Evolutionary conservation across 2,888 invertebrate species (phyloP), one percentile per base, ranked within the genome.

Genomic region (Platynereis dumerilii): DNA sequence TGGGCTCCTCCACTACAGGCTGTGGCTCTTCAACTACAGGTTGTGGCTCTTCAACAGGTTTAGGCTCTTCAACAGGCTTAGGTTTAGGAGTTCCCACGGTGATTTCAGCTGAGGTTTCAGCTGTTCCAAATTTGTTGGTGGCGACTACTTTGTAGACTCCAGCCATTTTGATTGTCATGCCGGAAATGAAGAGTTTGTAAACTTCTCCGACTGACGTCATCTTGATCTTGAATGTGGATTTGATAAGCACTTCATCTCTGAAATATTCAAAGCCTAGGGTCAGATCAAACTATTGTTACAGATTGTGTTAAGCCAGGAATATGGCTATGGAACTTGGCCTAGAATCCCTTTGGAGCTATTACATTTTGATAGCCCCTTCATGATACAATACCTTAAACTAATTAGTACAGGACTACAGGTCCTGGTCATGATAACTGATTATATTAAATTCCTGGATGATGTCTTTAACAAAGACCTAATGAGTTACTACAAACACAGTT

Each of bases 191-290:
- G 29, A 83, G 74, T 5, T 73, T 76, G 56, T 77, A 77, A 10
- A 73, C 72, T 34, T 83, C 80, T 2, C 76, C 80, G 7, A 90
- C 88, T 78, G 91, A 93, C 29, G 88, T 88, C 82, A 92, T 90
- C 69, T 88, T 90, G 10, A 93, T 87, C 66, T 90, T 91, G 56
- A 91, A 89, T 1, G 90, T 90, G 64, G 91, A 90, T 74, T 90
- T 89, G 39, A 95, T 85, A 53, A 91, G 91, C 78, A 90, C 89
- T 81, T 94, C 94, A 80, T 94, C 93, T 78, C 92, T 90, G 67
- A 93, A 10, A 42, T 12, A 12, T 42, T 12, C 42, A 42, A 42
- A 42, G 42, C n/a, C n/a, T n/a, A n/a, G n/a, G n/a, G n/a, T n/a
- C n/a, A n/a, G n/a, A n/a, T n/a, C n/a, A n/a, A n/a, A n/a, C n/a